Conservation (phyloP, 2,888 invertebrate genomes). For the Drosophila nr. fundita region DNA sequence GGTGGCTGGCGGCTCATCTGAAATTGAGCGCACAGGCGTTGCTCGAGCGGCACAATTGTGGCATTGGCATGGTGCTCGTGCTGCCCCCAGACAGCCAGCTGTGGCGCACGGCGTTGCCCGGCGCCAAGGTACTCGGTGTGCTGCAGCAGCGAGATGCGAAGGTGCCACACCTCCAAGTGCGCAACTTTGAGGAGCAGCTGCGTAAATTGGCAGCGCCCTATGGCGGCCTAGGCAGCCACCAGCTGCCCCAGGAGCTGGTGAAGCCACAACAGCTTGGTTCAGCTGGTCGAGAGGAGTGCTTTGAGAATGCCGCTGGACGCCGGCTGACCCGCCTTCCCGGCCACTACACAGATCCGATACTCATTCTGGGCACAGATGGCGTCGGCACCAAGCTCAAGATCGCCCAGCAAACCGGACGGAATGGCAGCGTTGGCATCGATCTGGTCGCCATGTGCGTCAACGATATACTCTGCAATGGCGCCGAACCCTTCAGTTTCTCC, state of each 20-base stretch:
- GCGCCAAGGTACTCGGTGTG: slow-evolving; percentile 86
- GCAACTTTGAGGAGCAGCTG: slow-evolving; percentile 89
- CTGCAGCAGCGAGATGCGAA: slow-evolving; percentile 65
- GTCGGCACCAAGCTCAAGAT: slow-evolving; percentile 98
- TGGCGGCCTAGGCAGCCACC: slow-evolving; percentile 64
- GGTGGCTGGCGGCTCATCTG: slow-evolving; percentile 93
- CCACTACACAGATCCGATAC: slow-evolving; percentile 89
- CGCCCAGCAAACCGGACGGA: slow-evolving; percentile 91
- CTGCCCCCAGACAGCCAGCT: slow-evolving; percentile 87
- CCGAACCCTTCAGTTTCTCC: slow-evolving; percentile 97
- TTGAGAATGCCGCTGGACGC: slow-evolving; percentile 72
- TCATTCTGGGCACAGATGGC: slow-evolving; percentile 98
- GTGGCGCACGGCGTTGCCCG: slow-evolving; percentile 85
- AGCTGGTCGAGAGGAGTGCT: slow-evolving; percentile 65
- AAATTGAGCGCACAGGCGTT: slow-evolving; percentile 91
- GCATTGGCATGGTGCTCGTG: slow-evolving; percentile 94
- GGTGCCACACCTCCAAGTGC: slow-evolving; percentile 85
- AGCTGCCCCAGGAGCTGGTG: slow-evolving; percentile 47
- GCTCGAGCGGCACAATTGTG: slow-evolving; percentile 97
- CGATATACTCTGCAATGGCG: slow-evolving; percentile 97
- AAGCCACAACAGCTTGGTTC: slow-evolving; percentile 28
- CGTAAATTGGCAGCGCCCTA: slow-evolving; percentile 83
- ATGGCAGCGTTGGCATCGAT: slow-evolving; percentile 95
- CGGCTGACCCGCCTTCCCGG: slow-evolving; percentile 83
- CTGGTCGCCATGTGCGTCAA: slow-evolving; percentile 99